These are phyloP conservation scores for Coenonympha arcania DNA, from an alignment of 2,888 invertebrate genomes.

Conservation along the genomic window DNA sequence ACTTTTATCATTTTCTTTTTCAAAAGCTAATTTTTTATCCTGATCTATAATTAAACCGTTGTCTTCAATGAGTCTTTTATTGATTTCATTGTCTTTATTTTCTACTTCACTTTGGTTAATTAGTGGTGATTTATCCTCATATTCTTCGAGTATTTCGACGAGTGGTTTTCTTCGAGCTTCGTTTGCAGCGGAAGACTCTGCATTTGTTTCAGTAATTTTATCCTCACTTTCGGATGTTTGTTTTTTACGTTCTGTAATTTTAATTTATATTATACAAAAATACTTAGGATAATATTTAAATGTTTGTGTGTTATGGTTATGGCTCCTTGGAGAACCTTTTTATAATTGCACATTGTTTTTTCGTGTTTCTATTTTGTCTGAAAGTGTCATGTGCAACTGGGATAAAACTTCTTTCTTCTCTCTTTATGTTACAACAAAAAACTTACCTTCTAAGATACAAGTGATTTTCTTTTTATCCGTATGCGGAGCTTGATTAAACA, in stretches of 20 bases:
- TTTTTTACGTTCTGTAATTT: constrained; percentile 17
- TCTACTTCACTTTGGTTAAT: constrained; percentile 18
- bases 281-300: too few species aligned
- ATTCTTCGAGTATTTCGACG: constrained; percentile 49
- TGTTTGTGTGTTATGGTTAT: too few species aligned
- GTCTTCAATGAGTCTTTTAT: constrained; percentile 34
- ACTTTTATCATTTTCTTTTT: constrained; percentile 29
- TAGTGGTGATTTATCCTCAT: constrained; percentile 31
- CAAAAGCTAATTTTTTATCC: constrained; percentile 39
- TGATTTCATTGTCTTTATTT: constrained; percentile 19
- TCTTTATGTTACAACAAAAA: not conserved
- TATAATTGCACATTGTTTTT: too few species aligned
- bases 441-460: constrained; percentile 40
- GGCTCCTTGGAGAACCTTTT: too few species aligned
- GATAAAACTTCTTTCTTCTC: too few species aligned
- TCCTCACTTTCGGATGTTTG: constrained; percentile 28
- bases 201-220: not conserved
- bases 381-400: too few species aligned
- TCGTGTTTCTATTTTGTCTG: too few species aligned
- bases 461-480: constrained; percentile 32
- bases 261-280: not conserved
- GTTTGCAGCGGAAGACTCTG: constrained; percentile 2
- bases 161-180: constrained; percentile 46
- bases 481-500: constrained; percentile 47
- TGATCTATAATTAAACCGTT: constrained; percentile 43